Conservation (phyloP, 2,888 invertebrate genomes). For the Teinopalpus imperialis region DNA sequence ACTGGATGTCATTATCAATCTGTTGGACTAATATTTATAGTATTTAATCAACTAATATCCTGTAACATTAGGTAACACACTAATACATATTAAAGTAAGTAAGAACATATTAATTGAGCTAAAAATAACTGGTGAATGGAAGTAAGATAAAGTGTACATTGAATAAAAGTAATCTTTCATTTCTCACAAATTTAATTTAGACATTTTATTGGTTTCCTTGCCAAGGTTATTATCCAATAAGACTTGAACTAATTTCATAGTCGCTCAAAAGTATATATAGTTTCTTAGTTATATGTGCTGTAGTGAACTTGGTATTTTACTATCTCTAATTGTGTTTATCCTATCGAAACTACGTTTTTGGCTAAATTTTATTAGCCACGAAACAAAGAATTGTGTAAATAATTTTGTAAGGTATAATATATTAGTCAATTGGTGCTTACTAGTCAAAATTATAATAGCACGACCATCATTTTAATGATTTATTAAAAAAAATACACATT, state of each 20-base stretch:
- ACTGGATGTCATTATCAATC: slow-evolving; percentile 5
- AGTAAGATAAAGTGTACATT: too few species aligned
- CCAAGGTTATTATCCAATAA: slow-evolving; percentile 17
- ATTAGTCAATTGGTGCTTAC: slow-evolving; percentile 80
- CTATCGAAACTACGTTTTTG: slow-evolving; percentile 48
- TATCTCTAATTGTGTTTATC: slow-evolving; percentile 37
- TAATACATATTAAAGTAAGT: neutral
- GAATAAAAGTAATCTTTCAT: neutral
- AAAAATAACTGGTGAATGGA: neutral
- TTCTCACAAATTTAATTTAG: neutral
- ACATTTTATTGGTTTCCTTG: neutral
- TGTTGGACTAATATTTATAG: slow-evolving; percentile 3
- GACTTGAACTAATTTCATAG: slow-evolving; percentile 27
- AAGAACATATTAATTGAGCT: neutral
- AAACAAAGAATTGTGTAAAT: slow-evolving; percentile 45
- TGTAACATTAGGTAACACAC: slow-evolving; percentile 8
- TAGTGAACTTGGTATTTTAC: slow-evolving; percentile 17
- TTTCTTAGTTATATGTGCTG: slow-evolving; percentile 29
- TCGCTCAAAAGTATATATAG: slow-evolving; percentile 42
- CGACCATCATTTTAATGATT: slow-evolving; percentile 30
- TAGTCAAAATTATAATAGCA: slow-evolving; percentile 81
- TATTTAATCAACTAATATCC: slow-evolving; percentile 1
- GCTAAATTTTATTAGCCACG: slow-evolving; percentile 73
- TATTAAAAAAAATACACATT: neutral
- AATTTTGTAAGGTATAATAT: slow-evolving; percentile 48